A percentile compares a stretch with the other conserved stretches of the same genome.
Conservation (phyloP, 2,888 invertebrate genomes). For the Periphyllus acericola region DNA sequence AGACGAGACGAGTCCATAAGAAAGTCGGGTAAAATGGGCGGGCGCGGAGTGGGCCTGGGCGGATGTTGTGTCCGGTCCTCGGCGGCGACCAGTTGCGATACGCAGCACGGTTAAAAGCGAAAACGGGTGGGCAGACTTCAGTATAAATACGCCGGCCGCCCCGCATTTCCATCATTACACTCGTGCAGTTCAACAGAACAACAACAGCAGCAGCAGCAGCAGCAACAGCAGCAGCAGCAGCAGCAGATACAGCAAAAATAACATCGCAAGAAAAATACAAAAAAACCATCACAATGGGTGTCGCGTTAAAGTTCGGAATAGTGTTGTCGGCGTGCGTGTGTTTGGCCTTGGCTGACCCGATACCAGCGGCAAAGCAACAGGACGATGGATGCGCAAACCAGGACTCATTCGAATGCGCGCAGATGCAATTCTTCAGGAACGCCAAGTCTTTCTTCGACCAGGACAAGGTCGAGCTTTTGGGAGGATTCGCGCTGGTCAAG, state of each 20-base stretch:
- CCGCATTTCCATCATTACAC: slow-evolving; percentile 43
- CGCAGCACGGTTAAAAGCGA: slow-evolving; percentile 44
- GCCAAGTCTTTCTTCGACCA: slow-evolving; percentile 73
- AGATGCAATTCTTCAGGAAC: slow-evolving; percentile 71
- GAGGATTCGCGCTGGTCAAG: slow-evolving; percentile 71
- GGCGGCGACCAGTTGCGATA: neutral
- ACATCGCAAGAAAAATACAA: neutral
- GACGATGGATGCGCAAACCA: slow-evolving; percentile 72
- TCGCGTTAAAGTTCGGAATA: slow-evolving; percentile 53
- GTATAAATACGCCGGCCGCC: slow-evolving; percentile 59
- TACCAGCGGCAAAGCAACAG: neutral
- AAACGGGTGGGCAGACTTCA: slow-evolving; percentile 43
- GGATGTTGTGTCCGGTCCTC: slow-evolving; percentile 53
- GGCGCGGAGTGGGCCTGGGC: neutral
- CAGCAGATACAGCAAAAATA: no score
- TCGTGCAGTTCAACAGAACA: slow-evolving; percentile 43
- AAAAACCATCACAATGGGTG: slow-evolving; percentile 12
- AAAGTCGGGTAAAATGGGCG: slow-evolving; percentile 49
- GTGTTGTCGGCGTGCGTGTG: slow-evolving; percentile 56
- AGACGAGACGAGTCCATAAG: slow-evolving; percentile 33
- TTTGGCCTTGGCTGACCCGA: slow-evolving; percentile 44
- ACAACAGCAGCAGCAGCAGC: neutral
- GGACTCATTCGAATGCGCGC: slow-evolving; percentile 75
- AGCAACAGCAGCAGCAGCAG: slow-evolving; percentile 21
- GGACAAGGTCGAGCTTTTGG: slow-evolving; percentile 71